Base-by-base conservation (phyloP, 37 sponge, comb jelly and placozoan species). In the Hormiphora californensis region DNA sequence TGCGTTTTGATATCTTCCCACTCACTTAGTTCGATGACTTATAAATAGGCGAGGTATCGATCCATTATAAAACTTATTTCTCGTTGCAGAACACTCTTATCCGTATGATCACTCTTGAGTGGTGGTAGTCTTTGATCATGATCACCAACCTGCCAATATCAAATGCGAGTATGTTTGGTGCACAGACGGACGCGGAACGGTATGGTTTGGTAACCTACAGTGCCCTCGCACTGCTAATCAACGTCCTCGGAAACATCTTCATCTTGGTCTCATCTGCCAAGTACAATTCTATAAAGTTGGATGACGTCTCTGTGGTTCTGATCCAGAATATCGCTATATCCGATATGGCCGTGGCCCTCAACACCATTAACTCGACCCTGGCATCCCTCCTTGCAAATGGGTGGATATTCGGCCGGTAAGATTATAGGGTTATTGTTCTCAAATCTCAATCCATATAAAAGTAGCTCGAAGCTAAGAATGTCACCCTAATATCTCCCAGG, bases 231-330 rank as follows among this genome's bases (percentile, higher is more conserved):
- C 46, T 73, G 5, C 11, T 73, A 8, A 40, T 73, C 41, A 73
- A 73, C 81, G 12, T 73, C 39, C 3, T 40, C 0, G 81, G 81
- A 28, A 73, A 73, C 44, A 40, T 21, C 81, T 21, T 73, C 43
- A 73, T 73, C 46, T 33, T 73, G 23, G 30, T 73, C 46, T 43
- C 81, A 25, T 43, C 81, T 3, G n/a, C 23, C 23, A 1, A 17
- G 81, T 41, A 73, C 81, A 73, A 73, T n/a, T n/a, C 36, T 12
- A 73, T 73, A 27, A 73, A 73, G 23, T 28, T 73, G n/a, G 81
- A 73, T 28, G 43, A 21, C 1, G 35, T 73, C 44, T 36, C 39
- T 40, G 81, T 73, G 44, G 46, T 40, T 2, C 22, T 73, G n/a
- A 73, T 73, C 7, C 7, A 73, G 44, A 73, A 73, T 46, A 73